phyloP scores from a whole-genome alignment of 2,888 invertebrate genomes.

The Rhagium mordax region DNA sequence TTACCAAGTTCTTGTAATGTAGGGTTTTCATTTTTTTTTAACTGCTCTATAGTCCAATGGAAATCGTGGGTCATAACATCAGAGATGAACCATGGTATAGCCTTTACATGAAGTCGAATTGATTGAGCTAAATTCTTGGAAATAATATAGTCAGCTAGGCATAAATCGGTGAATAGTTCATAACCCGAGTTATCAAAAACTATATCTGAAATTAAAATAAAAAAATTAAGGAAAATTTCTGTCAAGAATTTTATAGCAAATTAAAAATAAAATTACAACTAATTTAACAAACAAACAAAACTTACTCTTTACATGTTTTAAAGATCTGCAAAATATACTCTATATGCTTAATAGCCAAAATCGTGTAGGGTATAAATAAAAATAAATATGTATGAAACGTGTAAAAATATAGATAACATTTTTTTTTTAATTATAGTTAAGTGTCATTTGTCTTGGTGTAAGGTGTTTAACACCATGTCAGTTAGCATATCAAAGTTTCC shows the following conservation, averaged over 20 bases:
- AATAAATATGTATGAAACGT: no score
- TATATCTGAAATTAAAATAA: conserved; percentile 73
- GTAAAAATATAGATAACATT: no score
- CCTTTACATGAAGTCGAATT: conserved; percentile 88
- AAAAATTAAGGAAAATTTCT: neutral
- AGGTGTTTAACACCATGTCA: no score
- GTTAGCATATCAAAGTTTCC: no score
- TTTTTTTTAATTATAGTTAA: no score
- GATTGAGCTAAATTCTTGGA: conserved; percentile 74
- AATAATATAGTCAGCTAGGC: conserved; percentile 87
- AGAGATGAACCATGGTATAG: conserved; percentile 96
- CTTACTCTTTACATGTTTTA: no score
- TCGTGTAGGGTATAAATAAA: no score
- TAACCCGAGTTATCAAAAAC: conserved; percentile 96
- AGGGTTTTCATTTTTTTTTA: conserved; percentile 64
- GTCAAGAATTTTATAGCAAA: neutral
- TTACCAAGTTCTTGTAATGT: conserved; percentile 70
- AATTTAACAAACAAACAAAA: no score
- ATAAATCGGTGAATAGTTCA: conserved; percentile 92
- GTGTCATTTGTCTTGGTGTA: no score
- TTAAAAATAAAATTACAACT: no score
- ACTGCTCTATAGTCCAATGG: conserved; percentile 75
- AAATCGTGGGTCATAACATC: conserved; percentile 88
- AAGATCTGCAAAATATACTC: no score
- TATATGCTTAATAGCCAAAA: no score